Percentiles rank a stretch among this genome's conserved stretches.
Conservation (phyloP, 2,888 invertebrate genomes). For the Caenorhabditis auriculariae region DNA sequence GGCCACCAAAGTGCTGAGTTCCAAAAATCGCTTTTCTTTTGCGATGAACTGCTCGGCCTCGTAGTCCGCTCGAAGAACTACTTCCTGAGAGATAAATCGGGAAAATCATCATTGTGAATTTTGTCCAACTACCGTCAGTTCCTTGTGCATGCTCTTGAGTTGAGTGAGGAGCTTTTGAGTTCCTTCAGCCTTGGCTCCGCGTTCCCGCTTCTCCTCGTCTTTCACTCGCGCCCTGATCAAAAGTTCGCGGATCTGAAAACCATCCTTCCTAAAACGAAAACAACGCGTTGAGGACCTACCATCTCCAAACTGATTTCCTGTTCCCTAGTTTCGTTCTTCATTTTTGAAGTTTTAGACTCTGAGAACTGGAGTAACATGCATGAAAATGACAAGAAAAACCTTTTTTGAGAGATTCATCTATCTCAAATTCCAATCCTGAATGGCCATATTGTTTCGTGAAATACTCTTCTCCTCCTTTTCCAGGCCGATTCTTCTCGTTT, state of each 20-base stretch:
- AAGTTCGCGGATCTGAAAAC: slow-evolving; percentile 14
- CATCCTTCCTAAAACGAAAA: neutral
- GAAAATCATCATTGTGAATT: neutral
- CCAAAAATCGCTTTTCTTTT: neutral
- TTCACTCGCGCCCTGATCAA: slow-evolving; percentile 13
- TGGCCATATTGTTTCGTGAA: slow-evolving; percentile 40
- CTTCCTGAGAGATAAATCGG: slow-evolving; percentile 7
- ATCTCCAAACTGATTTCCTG: too few species aligned
- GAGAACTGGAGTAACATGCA: too few species aligned
- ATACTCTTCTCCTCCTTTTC: slow-evolving; percentile 20
- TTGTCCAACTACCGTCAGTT: slow-evolving; percentile 5
- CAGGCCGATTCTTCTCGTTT: too few species aligned
- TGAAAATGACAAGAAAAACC: too few species aligned
- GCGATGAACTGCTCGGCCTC: too few species aligned
- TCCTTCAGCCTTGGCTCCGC: slow-evolving; percentile 9
- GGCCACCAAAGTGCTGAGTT: too few species aligned
- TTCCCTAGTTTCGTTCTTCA: too few species aligned
- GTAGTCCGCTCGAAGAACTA: slow-evolving; percentile 3
- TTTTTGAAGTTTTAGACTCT: too few species aligned
- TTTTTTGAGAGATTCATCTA: slow-evolving; percentile 19
- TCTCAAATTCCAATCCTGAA: slow-evolving; percentile 39
- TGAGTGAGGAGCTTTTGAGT: slow-evolving; percentile 10
- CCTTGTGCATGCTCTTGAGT: slow-evolving; percentile 12
- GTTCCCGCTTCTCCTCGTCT: slow-evolving; percentile 16
- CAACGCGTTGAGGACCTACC: slow-evolving; percentile 1